A percentile compares a stretch with the other conserved stretches of the same genome.
Evolutionary conservation across 2,888 invertebrate genomes (phyloP).

Genomic region (Azorinus chamasolen): DNA sequence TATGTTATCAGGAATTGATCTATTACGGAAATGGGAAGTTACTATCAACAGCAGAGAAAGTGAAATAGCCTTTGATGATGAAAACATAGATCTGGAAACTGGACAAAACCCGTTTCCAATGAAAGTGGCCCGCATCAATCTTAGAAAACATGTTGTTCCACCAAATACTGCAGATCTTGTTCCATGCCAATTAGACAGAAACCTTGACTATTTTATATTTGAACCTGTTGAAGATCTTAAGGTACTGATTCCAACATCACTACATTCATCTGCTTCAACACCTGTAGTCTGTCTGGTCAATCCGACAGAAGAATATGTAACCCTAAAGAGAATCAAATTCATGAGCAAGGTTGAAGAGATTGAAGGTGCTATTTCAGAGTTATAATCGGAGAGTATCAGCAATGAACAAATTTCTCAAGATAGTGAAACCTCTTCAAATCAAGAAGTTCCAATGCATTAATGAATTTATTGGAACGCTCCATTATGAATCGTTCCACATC

Average conservation of each 20-base stretch:
- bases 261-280: background rate
- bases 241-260: slow-evolving; percentile 9
- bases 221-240: background rate
- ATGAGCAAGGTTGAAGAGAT: background rate
- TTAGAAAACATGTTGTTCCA: background rate
- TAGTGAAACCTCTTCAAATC: background rate
- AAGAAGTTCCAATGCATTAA: slow-evolving; percentile 29
- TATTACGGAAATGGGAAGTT: too few species aligned
- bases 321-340: background rate
- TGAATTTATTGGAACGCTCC: slow-evolving; percentile 14
- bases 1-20: too few species aligned
- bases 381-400: too few species aligned
- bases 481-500: slow-evolving; percentile 1
- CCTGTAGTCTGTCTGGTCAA: slow-evolving; percentile 14
- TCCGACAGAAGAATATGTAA: slow-evolving; percentile 2
- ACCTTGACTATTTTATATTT: background rate
- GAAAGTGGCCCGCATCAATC: too few species aligned
- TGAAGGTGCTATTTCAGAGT: too few species aligned
- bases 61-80: too few species aligned
- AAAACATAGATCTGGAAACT: too few species aligned
- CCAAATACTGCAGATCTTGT: slow-evolving; percentile 9
- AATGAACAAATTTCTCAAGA: background rate
- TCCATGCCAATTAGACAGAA: background rate
- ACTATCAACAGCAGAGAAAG: too few species aligned
- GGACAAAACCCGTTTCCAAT: too few species aligned